Evolutionary conservation across 23 tunicate species (phyloP).

Genomic region (Botrylloides violaceus): DNA sequence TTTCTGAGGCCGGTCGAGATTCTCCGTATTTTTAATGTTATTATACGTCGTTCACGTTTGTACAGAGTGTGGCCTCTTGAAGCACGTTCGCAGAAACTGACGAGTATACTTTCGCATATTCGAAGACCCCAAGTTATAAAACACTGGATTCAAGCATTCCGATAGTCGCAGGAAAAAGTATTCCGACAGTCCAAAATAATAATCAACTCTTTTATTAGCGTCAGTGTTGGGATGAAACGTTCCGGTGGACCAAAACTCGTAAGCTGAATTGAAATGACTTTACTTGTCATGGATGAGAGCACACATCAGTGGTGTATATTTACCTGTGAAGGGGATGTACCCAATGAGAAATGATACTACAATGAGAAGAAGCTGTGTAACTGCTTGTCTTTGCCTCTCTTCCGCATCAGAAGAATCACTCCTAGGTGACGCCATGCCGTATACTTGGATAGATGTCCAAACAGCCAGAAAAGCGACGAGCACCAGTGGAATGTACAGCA

Average conservation of each 20-base stretch:
- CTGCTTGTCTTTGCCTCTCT: constrained; percentile 8
- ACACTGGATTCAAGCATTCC: constrained; percentile 78
- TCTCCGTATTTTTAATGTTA: not conserved
- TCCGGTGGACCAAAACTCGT: constrained; percentile 49
- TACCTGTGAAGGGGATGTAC: constrained; percentile 26
- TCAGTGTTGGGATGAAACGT: constrained; percentile 25
- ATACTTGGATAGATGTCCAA: constrained; percentile 7
- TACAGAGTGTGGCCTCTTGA: too few relatives aligned
- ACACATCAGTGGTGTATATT: not conserved
- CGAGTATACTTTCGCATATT: constrained; percentile 56
- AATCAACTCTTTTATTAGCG: constrained; percentile 28
- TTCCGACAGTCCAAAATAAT: constrained; percentile 81
- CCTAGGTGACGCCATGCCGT: not conserved
- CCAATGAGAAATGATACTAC: constrained; percentile 11
- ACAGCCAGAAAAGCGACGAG: not conserved
- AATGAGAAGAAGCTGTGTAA: constrained; percentile 9
- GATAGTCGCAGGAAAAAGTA: constrained; percentile 75
- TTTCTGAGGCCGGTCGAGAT: not conserved
- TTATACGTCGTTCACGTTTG: not conserved
- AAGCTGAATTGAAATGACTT: constrained; percentile 24
- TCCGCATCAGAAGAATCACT: not conserved
- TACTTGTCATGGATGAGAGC: not conserved
- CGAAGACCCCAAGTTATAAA: constrained; percentile 77
- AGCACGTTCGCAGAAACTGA: constrained; percentile 14
- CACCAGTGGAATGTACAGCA: not conserved